phyloP scores from a whole-genome alignment of 2,797 vertebrate species.

The Gymnodraco acuticeps region DNA sequence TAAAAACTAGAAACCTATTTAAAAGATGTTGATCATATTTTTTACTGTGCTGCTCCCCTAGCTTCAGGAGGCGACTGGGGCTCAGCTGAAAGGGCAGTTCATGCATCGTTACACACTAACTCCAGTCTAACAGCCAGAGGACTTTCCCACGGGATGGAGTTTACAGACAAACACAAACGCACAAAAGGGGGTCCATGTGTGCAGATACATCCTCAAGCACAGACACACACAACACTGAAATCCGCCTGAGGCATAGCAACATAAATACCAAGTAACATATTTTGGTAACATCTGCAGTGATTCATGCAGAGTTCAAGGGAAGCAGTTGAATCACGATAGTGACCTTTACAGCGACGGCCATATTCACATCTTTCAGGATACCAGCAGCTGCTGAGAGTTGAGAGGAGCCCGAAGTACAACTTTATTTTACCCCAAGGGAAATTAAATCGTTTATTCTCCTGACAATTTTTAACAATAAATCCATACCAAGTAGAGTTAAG shows the following conservation, averaged over 20 bases:
- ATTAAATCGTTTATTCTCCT: conserved; percentile 8
- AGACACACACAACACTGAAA: conserved; percentile 43
- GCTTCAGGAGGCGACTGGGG: conserved; percentile 37
- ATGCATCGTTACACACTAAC: conserved; percentile 71
- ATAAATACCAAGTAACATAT: conserved; percentile 6
- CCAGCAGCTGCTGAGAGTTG: conserved; percentile 34
- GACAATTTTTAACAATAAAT: conserved; percentile 24
- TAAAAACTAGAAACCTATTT: conserved; percentile 12
- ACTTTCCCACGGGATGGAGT: conserved; percentile 75
- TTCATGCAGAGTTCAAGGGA: conserved; percentile 31
- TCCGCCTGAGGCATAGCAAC: conserved; percentile 53
- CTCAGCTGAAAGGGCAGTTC: conserved; percentile 72
- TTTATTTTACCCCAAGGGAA: conserved; percentile 11
- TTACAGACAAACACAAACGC: conserved; percentile 21
- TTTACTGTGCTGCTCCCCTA: conserved; percentile 4
- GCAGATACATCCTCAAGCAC: conserved; percentile 16
- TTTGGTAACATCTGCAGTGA: conserved; percentile 56
- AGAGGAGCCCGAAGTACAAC: conserved; percentile 1
- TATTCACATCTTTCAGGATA: conserved; percentile 35
- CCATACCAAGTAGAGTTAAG: neutral
- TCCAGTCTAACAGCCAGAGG: conserved; percentile 57
- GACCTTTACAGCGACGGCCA: conserved; percentile 59
- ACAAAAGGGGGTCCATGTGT: conserved; percentile 2
- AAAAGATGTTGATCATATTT: conserved; percentile 12
- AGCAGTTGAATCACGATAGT: conserved; percentile 35